Evolutionary conservation across 1,140 invertebrate species (phyloP), one percentile per base, ranked within the genome.

Genomic region (Drosophila obscura): DNA sequence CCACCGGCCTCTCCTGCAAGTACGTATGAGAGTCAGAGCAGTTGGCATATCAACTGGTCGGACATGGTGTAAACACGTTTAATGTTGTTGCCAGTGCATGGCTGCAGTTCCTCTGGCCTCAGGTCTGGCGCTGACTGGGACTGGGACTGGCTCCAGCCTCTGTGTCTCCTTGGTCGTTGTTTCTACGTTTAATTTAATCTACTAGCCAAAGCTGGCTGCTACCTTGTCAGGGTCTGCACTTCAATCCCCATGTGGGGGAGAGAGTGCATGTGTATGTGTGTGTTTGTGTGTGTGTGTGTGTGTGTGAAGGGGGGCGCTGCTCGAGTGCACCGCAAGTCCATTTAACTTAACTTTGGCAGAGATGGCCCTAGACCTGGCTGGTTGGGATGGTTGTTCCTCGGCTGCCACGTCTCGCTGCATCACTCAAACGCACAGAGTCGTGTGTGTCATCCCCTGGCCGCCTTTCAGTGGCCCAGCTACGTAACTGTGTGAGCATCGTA

Each of bases 21-120:
- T 19, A 19, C 19, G 60, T 49, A 41, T 64, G 43, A 35, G 48
- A 51, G 35, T 16, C 31, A 53, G 48, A 46, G 65, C 71, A 88
- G 74, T 88, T 87, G 82, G 83, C 78, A 87, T 87, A 87, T 87
- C 83, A 88, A 88, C 82, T 88, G 82, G 82, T 87, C 83, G 72
- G 83, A 87, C 83, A 87, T 87, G 83, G 83, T 87, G 83, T 88
- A 87, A 87, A 87, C 83, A 87, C 84, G 83, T 83, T 88, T 79
- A 87, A 88, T 87, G 83, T 83, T 88, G 83, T 83, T 87, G 78
- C 57, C 63, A 41, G 58, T 66, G 73, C 62, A 55, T 44, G 74
- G 80, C 57, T 85, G 77, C 83, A 82, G 71, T 82, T 82, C 71
- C 69, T 82, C 66, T 52, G 68, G 64, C 39, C 50, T 24, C n/a